These are phyloP conservation scores for Forbesichthys agassizii DNA, from an alignment of 2,113 vertebrate species.

Conservation along the genomic window DNA sequence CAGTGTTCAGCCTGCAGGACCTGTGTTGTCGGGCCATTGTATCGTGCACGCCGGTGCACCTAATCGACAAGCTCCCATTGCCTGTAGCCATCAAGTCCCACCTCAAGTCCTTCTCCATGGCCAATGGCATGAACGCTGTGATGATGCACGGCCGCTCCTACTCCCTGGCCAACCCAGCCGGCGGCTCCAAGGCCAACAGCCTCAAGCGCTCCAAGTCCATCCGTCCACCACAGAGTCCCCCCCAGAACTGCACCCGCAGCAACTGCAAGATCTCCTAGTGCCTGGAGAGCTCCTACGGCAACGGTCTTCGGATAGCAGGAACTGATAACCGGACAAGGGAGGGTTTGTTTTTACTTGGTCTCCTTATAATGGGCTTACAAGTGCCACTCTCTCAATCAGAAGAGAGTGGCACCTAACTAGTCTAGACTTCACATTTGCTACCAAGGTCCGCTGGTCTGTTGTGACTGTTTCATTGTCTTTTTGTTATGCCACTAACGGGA, in stretches of 20 bases:
- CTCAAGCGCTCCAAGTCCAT: conserved; percentile 94
- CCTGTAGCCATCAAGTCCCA: conserved; percentile 98
- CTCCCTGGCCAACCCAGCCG: conserved; percentile 86
- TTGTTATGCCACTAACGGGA: too few relatives aligned
- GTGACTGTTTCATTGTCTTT: too few relatives aligned
- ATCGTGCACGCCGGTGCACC: conserved; percentile 95
- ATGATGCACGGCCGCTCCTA: conserved; percentile 99
- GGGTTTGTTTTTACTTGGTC: too few relatives aligned
- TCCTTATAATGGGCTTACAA: too few relatives aligned
- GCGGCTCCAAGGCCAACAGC: conserved; percentile 92
- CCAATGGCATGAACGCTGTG: conserved; percentile 98
- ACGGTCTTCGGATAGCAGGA: background rate
- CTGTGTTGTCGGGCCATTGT: conserved; percentile 97
- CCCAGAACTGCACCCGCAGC: conserved; percentile 97
- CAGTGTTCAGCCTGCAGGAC: conserved; percentile 97
- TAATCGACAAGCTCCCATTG: conserved; percentile 95
- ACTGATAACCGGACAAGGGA: background rate
- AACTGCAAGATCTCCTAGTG: conserved; percentile 99
- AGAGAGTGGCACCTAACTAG: too few relatives aligned
- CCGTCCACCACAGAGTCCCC: conserved; percentile 93
- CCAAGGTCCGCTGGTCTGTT: too few relatives aligned
- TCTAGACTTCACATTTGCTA: too few relatives aligned
- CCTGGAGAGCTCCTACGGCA: background rate
- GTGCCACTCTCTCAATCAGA: too few relatives aligned
- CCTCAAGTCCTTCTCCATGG: conserved; percentile 99